phyloP scores from a whole-genome alignment of 2,113 vertebrate species.

The Elaphurus davidianus region DNA sequence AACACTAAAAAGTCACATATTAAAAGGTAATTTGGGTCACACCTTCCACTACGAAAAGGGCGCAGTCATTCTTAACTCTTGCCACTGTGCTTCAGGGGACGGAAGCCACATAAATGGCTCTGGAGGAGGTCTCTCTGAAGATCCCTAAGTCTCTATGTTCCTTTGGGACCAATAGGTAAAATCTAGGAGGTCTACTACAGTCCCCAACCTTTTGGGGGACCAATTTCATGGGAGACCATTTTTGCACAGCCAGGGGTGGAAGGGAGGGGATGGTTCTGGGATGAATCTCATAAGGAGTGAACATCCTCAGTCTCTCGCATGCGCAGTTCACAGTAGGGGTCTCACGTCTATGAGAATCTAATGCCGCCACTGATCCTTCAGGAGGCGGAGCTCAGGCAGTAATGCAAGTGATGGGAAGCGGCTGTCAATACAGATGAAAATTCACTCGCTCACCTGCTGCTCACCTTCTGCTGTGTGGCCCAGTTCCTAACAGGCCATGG shows the following conservation, averaged over 20 bases:
- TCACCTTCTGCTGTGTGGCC: not conserved
- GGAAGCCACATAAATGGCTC: not conserved
- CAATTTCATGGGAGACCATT: not conserved
- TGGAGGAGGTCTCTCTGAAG: not conserved
- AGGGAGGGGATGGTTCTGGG: not conserved
- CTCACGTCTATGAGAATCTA: not conserved
- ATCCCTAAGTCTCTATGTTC: not conserved
- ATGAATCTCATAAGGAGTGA: not conserved
- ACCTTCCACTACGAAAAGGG: not conserved
- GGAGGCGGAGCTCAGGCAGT: not conserved
- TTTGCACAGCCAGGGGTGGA: not conserved
- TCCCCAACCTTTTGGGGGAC: not conserved
- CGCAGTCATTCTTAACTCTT: fast-evolving
- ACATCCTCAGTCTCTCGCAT: not conserved
- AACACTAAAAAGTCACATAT: not conserved
- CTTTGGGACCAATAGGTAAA: fast-evolving
- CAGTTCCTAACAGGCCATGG: not conserved
- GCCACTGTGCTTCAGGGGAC: fast-evolving
- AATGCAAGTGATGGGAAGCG: not conserved
- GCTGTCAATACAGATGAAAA: not conserved
- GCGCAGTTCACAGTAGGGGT: not conserved
- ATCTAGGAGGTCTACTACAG: not conserved
- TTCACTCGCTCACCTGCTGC: not conserved
- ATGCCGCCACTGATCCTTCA: not conserved
- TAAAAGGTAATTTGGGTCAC: not conserved